These are phyloP conservation scores for Fulica atra DNA, from an alignment of 2,113 vertebrate species.

Conservation along the genomic window DNA sequence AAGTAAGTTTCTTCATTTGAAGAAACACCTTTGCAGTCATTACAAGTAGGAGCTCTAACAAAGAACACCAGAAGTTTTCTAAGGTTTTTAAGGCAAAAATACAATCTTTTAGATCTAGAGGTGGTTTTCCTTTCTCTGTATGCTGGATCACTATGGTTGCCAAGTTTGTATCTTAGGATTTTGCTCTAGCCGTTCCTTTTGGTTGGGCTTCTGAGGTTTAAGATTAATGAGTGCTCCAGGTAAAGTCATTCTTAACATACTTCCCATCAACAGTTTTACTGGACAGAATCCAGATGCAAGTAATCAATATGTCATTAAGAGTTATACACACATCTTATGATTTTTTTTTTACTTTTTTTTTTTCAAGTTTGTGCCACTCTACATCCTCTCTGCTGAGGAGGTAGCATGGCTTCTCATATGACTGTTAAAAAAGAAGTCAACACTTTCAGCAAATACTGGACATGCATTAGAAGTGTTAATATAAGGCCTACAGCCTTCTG, in stretches of 20 bases:
- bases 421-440: not conserved
- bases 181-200: not conserved
- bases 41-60: not conserved
- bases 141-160: not conserved
- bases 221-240: not conserved
- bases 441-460: not conserved
- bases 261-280: not conserved
- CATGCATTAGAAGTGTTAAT: not conserved
- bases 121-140: not conserved
- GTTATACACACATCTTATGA: not conserved
- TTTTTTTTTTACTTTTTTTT: not conserved
- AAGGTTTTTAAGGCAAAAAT: not conserved
- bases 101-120: not conserved
- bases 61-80: not conserved
- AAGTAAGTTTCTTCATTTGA: not conserved
- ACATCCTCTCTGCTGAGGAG: not conserved
- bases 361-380: not conserved
- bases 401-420: not conserved
- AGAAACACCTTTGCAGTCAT: not conserved
- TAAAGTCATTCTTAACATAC: not conserved
- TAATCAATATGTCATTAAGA: not conserved
- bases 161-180: not conserved
- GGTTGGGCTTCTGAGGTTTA: not conserved
- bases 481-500: not conserved
- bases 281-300: not conserved